phyloP scores from a whole-genome alignment of 2,113 vertebrate species.

The Cercopithecus mona region DNA sequence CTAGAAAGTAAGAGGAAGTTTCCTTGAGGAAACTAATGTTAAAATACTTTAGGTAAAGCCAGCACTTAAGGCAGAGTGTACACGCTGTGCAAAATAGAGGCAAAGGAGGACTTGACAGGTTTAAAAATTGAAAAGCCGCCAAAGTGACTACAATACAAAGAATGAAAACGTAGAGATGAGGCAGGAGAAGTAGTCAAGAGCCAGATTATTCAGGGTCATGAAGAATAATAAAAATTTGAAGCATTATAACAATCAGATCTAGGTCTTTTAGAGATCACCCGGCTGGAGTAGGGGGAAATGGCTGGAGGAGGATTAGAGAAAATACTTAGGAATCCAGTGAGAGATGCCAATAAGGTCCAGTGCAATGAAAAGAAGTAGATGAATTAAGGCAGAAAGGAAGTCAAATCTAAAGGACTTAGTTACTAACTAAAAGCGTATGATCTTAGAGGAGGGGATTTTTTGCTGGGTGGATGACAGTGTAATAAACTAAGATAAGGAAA shows the following conservation, averaged over 20 bases:
- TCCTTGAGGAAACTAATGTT: background rate
- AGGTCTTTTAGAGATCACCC: background rate
- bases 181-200: background rate
- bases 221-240: background rate
- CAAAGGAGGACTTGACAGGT: background rate
- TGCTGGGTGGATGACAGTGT: background rate
- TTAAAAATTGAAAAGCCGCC: background rate
- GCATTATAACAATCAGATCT: background rate
- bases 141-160: background rate
- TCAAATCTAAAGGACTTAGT: background rate
- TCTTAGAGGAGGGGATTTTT: background rate
- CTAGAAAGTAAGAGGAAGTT: background rate
- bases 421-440: background rate
- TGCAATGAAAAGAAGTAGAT: background rate
- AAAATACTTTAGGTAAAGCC: background rate
- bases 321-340: background rate
- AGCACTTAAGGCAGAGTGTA: background rate
- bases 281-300: background rate
- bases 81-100: background rate
- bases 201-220: background rate
- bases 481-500: conserved; percentile 16
- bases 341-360: background rate
- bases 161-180: background rate
- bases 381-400: background rate
- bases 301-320: background rate